Evolutionary conservation across 2,888 invertebrate genomes (phyloP), one percentile per base, ranked within the genome.

Genomic region (Uloborus plumipes): DNA sequence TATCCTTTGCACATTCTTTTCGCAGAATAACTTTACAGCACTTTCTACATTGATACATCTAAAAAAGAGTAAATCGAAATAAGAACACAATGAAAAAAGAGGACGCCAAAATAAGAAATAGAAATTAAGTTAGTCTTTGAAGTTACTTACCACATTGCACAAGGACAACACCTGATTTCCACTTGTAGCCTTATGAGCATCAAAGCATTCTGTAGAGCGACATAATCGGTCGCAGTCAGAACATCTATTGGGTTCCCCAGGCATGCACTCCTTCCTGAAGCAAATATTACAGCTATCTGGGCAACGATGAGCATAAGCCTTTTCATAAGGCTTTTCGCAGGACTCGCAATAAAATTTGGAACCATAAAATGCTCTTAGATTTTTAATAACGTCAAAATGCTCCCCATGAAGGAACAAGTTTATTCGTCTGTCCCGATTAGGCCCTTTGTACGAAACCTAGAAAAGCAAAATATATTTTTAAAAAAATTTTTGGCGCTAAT

Each of bases 1-100:
- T 11, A 16, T 55, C 53, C 22, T 7, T 16, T 3, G 53, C 53
- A n/a, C 69, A 69, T 0, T 69, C 53, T 2, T 55, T 26, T 1
- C 69, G 26, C 18, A 15, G 1, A 55, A 69, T 69, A 0, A 69
- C 69, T 69, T 69, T 53, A 7, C 55, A 31, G n/a, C 69, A 69
- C 0, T 20, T 0, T 9, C 53, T 16, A 20, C 67, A 69, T 31
- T 69, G 69, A 13, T 69, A 69, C 26, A 69, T 15, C 69, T 69
- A 15, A 49, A 66, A 20, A 50, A 50, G 4, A 66, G 6, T 20
- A n/a, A 20, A 18, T 50, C 13, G 50, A 66, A 16, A 15, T 13
- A 13, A 50, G n/a, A 18, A 22, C 50, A 15, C 50, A 11, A 6
- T 50, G 49, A 4, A 31, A 31, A 31, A n/a, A 2, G 2, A 7